Percentiles rank a stretch among this genome's conserved stretches.
These are phyloP conservation scores for Diadophis punctatus DNA, from an alignment of 2,113 vertebrate genomes.

Conservation along the genomic window DNA sequence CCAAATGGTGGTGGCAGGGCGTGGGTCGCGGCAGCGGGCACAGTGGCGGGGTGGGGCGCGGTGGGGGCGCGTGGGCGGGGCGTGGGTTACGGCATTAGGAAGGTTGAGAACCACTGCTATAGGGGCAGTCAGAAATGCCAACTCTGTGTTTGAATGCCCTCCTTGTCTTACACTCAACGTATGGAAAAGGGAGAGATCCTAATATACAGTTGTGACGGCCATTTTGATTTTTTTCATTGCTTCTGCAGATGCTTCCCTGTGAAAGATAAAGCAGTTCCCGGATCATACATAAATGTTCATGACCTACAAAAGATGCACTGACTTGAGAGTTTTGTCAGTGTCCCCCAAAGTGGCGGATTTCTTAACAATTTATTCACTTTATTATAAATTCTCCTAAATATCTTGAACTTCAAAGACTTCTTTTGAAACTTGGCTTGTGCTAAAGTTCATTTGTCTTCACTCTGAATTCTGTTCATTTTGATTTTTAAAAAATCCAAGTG, in stretches of 20 bases:
- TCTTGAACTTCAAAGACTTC: constrained; percentile 39
- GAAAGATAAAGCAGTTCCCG: neutral
- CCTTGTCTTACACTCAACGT: neutral
- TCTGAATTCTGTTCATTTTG: constrained; percentile 48
- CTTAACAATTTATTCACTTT: constrained; percentile 28
- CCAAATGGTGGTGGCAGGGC: too few relatives aligned
- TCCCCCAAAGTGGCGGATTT: constrained; percentile 31
- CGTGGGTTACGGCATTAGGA: too few relatives aligned
- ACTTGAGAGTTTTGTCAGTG: neutral
- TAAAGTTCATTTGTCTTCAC: constrained; percentile 44
- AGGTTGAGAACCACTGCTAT: too few relatives aligned
- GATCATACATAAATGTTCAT: neutral
- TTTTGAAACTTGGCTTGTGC: constrained; percentile 15
- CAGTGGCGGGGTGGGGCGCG: too few relatives aligned
- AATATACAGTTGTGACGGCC: neutral
- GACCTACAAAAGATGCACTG: neutral
- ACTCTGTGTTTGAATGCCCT: neutral
- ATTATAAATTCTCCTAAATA: constrained; percentile 31
- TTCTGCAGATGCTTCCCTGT: neutral
- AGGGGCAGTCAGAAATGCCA: neutral
- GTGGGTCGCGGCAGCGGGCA: too few relatives aligned
- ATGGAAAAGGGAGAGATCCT: neutral
- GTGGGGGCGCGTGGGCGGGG: too few relatives aligned
- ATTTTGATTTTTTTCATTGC: neutral
- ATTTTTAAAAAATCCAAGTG: constrained; percentile 39